Evolutionary conservation across 1,140 invertebrate genomes (phyloP).

Genomic region (Drosophila lini): DNA sequence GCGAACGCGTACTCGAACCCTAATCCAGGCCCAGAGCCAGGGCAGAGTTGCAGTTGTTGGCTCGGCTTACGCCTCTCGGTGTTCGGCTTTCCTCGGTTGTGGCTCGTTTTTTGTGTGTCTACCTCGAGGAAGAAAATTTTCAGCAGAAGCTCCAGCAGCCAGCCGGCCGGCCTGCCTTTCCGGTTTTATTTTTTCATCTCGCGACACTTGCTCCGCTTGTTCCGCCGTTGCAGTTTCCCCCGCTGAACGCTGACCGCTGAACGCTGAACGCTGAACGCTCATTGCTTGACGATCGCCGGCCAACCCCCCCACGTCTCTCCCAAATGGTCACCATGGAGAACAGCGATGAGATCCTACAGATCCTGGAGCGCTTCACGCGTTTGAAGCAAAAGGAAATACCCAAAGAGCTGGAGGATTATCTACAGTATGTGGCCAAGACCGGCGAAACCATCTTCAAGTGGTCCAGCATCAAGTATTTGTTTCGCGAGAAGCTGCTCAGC

Average conservation of each 20-base stretch:
- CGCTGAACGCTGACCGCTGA: background rate
- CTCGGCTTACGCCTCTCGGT: background rate
- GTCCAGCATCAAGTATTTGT: slow-evolving; percentile 93
- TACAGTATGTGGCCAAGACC: slow-evolving; percentile 95
- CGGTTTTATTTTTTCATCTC: slow-evolving; percentile 45
- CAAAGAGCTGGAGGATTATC: slow-evolving; percentile 94
- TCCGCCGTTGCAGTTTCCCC: slow-evolving; percentile 24
- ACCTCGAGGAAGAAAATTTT: slow-evolving; percentile 62
- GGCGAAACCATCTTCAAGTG: slow-evolving; percentile 97
- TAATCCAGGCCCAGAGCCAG: background rate
- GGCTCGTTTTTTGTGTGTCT: slow-evolving; percentile 65
- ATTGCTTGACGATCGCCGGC: slow-evolving; percentile 4
- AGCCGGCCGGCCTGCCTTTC: slow-evolving; percentile 40
- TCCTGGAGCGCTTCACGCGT: slow-evolving; percentile 93
- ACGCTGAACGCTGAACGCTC: background rate
- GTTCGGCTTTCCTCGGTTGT: slow-evolving; percentile 1
- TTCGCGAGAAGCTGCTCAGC: slow-evolving; percentile 93
- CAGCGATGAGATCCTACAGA: slow-evolving; percentile 92
- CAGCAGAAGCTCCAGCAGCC: slow-evolving; percentile 14
- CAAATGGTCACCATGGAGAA: slow-evolving; percentile 89
- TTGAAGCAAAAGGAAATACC: slow-evolving; percentile 91
- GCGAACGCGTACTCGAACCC: slow-evolving; percentile 3
- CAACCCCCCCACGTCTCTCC: background rate
- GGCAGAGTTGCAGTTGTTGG: slow-evolving; percentile 5
- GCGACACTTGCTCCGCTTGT: background rate